Conservation (phyloP, 2,113 vertebrate species). For the Cavia aperea region DNA sequence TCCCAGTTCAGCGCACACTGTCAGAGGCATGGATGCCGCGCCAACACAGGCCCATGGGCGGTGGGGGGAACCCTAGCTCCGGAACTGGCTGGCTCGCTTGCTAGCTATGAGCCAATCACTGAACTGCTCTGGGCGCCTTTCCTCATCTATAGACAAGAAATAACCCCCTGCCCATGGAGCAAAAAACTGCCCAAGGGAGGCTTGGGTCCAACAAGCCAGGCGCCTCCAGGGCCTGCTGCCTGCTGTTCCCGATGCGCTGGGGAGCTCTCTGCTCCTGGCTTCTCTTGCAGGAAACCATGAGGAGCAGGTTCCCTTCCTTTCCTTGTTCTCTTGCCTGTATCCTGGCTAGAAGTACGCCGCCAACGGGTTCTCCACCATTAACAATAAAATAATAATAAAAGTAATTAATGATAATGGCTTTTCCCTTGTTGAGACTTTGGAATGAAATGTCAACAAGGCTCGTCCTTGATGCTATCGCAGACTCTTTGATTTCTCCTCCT, state of each 20-base stretch:
- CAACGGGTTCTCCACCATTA: not conserved
- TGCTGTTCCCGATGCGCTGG: not conserved
- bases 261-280: not conserved
- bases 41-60: fast-evolving
- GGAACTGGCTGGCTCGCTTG: not conserved
- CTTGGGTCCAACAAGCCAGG: fast-evolving
- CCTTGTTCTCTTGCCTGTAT: not conserved
- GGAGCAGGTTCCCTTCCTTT: not conserved
- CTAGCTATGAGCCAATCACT: not conserved
- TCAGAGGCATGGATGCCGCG: fast-evolving
- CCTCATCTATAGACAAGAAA: not conserved
- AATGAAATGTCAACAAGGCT: constrained; percentile 26
- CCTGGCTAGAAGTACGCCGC: not conserved
- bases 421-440: constrained; percentile 22
- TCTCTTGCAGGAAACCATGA: not conserved
- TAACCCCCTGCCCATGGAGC: not conserved
- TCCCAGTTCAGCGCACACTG: not conserved
- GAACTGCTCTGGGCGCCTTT: not conserved
- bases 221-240: not conserved
- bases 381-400: not conserved
- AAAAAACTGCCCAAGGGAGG: not conserved
- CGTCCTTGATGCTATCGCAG: constrained; percentile 14
- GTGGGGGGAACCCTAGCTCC: not conserved
- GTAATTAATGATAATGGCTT: constrained; percentile 1
- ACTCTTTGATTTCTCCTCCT: constrained; percentile 34